A percentile compares a stretch with the other conserved stretches of the same genome.
phyloP scores from a whole-genome alignment of 2,797 vertebrate genomes.

The Microctenopoma steveboyesi region DNA sequence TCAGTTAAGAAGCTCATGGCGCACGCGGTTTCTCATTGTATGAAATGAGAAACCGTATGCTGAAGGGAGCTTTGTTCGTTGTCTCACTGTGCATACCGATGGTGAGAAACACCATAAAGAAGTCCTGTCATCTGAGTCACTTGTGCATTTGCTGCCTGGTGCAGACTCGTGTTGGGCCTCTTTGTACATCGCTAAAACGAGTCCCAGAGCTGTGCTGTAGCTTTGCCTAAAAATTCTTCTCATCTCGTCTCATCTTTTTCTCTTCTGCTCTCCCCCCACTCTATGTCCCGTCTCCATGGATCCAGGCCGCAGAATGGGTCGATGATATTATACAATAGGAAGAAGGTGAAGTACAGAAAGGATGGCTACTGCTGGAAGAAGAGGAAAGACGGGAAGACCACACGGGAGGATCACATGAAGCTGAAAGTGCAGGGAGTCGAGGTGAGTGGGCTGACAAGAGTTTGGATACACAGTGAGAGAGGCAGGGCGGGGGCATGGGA shows the following conservation, averaged over 20 bases:
- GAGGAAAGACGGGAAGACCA: conserved; percentile 99
- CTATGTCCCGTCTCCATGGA: conserved; percentile 57
- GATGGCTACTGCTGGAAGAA: conserved; percentile 99
- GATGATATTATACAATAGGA: conserved; percentile 99
- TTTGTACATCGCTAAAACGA: conserved; percentile 79
- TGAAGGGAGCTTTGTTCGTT: conserved; percentile 78
- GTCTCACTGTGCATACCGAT: conserved; percentile 77
- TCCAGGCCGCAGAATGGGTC: conserved; percentile 99
- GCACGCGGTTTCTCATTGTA: conserved; percentile 53
- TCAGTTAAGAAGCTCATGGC: conserved; percentile 57
- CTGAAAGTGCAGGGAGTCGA: conserved; percentile 91
- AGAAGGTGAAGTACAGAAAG: conserved; percentile 99
- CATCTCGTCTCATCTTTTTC: conserved; percentile 61
- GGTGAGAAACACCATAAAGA: conserved; percentile 73
- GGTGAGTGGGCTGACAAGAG: conserved; percentile 66
- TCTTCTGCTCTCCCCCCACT: conserved; percentile 47
- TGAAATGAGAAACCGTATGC: conserved; percentile 60
- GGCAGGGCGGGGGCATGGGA: neutral
- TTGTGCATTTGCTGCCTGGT: conserved; percentile 73
- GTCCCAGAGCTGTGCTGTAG: conserved; percentile 73
- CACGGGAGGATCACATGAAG: conserved; percentile 99
- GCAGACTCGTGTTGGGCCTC: conserved; percentile 67
- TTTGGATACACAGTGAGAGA: conserved; percentile 36
- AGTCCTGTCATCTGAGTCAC: conserved; percentile 78
- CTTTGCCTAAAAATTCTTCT: conserved; percentile 76